phyloP scores from a whole-genome alignment of 2,113 vertebrate genomes.

The Glareola pratincola region DNA sequence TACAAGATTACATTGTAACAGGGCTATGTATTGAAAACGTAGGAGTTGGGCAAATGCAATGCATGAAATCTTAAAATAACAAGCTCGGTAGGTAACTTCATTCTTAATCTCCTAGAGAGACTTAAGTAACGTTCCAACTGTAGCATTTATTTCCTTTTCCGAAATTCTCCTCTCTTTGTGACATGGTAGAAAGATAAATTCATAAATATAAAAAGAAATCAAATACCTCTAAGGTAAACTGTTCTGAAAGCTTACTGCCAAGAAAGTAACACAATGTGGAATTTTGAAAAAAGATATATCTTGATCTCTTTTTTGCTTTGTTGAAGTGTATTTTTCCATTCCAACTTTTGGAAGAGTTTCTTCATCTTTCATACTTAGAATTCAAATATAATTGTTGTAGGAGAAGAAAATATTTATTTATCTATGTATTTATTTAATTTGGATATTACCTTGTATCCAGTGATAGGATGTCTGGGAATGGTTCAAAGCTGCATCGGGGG shows the following conservation, averaged over 20 bases:
- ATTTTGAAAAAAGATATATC: not conserved
- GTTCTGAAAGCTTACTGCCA: not conserved
- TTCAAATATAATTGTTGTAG: not conserved
- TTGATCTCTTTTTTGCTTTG: not conserved
- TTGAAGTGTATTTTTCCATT: not conserved
- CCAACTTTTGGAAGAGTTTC: not conserved
- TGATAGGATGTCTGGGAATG: accelerated
- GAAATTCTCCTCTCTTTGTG: not conserved
- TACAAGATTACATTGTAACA: not conserved
- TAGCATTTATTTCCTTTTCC: not conserved
- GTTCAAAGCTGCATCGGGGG: not conserved
- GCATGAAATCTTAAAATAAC: not conserved
- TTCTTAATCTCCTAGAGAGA: not conserved
- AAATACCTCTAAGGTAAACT: not conserved
- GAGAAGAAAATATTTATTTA: not conserved
- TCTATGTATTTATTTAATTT: not conserved
- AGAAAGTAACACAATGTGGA: not conserved
- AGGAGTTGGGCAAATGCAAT: not conserved
- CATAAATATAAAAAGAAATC: not conserved
- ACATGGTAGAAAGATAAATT: not conserved
- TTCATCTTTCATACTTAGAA: not conserved
- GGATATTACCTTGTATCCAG: not conserved
- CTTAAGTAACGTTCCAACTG: not conserved
- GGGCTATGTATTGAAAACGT: not conserved
- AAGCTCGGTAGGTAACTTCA: not conserved